Conservation (phyloP, 1,140 invertebrate species). For the Carposina sasakii region DNA sequence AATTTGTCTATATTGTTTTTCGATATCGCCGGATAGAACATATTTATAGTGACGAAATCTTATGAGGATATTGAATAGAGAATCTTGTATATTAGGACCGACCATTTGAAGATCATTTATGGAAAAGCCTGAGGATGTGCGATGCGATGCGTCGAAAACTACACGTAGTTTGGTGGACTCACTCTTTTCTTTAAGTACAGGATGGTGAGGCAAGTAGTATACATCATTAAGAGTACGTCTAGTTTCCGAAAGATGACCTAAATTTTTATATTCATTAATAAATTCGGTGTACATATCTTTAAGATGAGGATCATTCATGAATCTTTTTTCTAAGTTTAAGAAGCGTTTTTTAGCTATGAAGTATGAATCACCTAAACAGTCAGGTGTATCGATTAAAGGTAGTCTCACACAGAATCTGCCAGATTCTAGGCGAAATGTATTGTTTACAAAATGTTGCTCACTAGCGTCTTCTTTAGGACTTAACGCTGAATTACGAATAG, state of each 20-base stretch:
- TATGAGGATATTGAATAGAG: background rate
- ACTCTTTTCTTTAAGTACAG: background rate
- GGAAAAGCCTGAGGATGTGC: background rate
- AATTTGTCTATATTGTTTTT: background rate
- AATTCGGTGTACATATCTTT: background rate
- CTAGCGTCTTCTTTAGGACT: constrained; percentile 5
- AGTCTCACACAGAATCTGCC: constrained; percentile 5
- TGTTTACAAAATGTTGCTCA: constrained; percentile 13
- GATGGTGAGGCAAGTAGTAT: background rate
- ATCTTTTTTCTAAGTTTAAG: constrained; percentile 4
- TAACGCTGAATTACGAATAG: background rate
- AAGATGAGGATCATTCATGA: background rate
- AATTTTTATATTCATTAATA: background rate
- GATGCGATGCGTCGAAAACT: background rate
- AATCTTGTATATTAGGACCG: background rate
- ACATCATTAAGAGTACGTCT: background rate
- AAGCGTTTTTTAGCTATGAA: constrained; percentile 4
- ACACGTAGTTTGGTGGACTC: background rate
- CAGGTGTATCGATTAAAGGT: background rate
- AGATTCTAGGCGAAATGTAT: background rate
- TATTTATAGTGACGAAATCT: background rate
- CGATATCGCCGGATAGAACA: background rate
- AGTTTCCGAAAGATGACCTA: background rate
- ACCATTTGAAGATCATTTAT: constrained; percentile 28
- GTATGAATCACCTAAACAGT: background rate